Evolutionary conservation across 2,113 vertebrate genomes (phyloP), one percentile per base, ranked within the genome.

Genomic region (Clarias macrocephalus): DNA sequence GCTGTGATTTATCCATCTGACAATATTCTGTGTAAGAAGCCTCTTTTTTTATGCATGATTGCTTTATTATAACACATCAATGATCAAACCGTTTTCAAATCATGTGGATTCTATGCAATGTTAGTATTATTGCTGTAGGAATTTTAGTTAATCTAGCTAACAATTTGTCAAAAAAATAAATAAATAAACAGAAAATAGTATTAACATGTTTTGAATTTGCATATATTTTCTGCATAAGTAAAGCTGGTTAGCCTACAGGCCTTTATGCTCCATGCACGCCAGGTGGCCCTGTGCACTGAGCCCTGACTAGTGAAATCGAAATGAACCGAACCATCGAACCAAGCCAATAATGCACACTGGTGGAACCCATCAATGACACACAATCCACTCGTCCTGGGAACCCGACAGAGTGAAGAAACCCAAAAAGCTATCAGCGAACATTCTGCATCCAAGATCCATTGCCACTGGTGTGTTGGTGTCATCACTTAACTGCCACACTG

Each of bases 321-420:
- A 80, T 37, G 28, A 80, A 23, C 56, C 9, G 12, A 80, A 60
- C 18, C 19, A 16, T 23, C 57, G 37, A 80, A 80, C 56, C 57
- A 30, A 60, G 79, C 57, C 16, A 12, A 60, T 80, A 80, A 80
- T 6, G 28, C 79, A 80, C 57, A 60, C 79, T 60, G 79, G 79
- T 80, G 79, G 77, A 80, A 60, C 56, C 56, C n/a, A 80, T 80
- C 77, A 80, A 80, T 80, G 77, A 33, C 77, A 80, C 30, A 30
- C 30, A 30, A 80, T 59, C 77, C 56, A 23, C 77, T 80, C 56
- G 60, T 28, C 77, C 54, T 37, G 77, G 79, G 56, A 80, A 60
- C 30, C 56, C 28, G 33, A 80, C 18, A 33, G 28, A 80, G 76
- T 80, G 76, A 80, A 23, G 79, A 37, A 60, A 80, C 54, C 28